Percentiles rank a stretch among this genome's conserved stretches.
These are phyloP conservation scores for Astur gentilis DNA, from an alignment of 2,113 vertebrate species.

Conservation along the genomic window DNA sequence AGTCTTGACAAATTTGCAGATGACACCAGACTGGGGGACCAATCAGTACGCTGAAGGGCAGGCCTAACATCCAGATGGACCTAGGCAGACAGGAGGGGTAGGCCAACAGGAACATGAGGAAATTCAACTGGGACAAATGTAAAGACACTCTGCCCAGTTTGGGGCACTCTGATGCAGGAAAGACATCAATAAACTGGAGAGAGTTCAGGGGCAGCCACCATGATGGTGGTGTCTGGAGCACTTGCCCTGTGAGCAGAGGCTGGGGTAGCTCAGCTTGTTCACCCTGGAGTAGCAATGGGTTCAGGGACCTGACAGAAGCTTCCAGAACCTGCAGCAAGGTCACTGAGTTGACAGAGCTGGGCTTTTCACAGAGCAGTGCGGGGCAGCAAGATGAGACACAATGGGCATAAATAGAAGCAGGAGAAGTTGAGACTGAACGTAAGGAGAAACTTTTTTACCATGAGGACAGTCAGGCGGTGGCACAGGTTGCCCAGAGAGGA, in stretches of 20 bases:
- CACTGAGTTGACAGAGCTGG: background rate
- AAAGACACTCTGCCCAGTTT: background rate
- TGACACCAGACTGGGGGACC: background rate
- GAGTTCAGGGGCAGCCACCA: background rate
- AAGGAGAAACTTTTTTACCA: background rate
- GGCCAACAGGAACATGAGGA: background rate
- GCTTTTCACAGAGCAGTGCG: background rate
- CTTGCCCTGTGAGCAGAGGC: background rate
- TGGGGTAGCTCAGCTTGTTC: background rate
- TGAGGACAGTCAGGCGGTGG: rapidly evolving
- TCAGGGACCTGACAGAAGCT: background rate
- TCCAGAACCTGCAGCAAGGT: background rate
- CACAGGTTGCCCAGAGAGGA: background rate
- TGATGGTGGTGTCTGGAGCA: background rate
- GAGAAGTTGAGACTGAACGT: background rate
- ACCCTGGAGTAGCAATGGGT: background rate
- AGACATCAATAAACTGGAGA: background rate
- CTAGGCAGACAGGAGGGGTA: background rate
- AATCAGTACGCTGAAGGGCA: background rate
- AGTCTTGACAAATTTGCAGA: background rate
- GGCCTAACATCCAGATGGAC: background rate
- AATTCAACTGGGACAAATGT: background rate
- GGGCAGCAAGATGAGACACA: background rate
- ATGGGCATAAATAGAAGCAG: background rate
- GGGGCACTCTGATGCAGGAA: background rate